phyloP scores from a whole-genome alignment of 2,797 vertebrate genomes.

The Centropyge bicolor region DNA sequence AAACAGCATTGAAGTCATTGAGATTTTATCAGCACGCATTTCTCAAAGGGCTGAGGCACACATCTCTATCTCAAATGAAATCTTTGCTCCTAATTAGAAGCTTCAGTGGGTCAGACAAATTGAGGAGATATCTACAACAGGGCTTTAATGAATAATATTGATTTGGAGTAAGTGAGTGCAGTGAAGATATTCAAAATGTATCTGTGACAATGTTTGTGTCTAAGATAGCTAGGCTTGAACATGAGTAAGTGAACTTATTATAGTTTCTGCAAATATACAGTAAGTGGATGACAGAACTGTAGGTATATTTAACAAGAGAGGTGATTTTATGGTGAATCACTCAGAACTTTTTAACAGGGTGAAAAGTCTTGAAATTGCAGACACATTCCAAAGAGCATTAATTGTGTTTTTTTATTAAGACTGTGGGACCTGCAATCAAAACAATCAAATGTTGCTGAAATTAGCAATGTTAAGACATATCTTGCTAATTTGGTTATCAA shows the following conservation, averaged over 20 bases:
- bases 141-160: slow-evolving; percentile 47
- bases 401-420: not conserved
- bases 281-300: not conserved
- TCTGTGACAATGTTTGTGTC: not conserved
- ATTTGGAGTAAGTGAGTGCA: not conserved
- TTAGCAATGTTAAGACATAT: not conserved
- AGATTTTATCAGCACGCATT: slow-evolving; percentile 16
- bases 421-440: not conserved
- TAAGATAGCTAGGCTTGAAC: not conserved
- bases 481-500: not conserved
- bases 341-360: not conserved
- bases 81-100: slow-evolving; percentile 51
- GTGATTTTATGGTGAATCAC: not conserved
- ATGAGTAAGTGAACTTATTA: not conserved
- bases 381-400: not conserved
- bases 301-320: not conserved
- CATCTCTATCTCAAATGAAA: slow-evolving; percentile 49
- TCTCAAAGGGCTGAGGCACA: slow-evolving; percentile 8
- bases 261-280: not conserved
- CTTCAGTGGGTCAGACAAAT: slow-evolving; percentile 34
- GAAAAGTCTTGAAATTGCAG: not conserved
- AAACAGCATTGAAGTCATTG: not conserved
- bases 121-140: slow-evolving; percentile 33
- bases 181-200: not conserved
- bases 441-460: too few species aligned